Conservation (phyloP, 2,113 vertebrate genomes). For the Pycnonotus jocosus region DNA sequence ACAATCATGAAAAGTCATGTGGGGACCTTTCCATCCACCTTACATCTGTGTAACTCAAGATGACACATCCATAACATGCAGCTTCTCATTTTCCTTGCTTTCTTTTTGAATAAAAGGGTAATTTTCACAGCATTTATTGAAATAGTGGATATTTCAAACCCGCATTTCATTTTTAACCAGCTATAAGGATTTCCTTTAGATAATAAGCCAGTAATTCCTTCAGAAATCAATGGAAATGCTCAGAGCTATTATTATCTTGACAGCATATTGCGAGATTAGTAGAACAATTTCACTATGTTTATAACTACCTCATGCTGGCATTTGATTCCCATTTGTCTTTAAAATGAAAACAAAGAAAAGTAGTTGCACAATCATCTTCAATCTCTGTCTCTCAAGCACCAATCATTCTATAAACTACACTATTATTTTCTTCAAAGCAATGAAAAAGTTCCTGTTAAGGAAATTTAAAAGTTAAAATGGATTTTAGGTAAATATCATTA, state of each 20-base stretch:
- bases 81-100: neutral
- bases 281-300: slow-evolving; percentile 21
- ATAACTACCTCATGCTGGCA: neutral
- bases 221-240: slow-evolving; percentile 39
- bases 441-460: neutral
- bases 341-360: slow-evolving; percentile 44
- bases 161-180: neutral
- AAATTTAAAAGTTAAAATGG: neutral
- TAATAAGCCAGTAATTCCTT: slow-evolving; percentile 36
- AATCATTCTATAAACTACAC: neutral
- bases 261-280: slow-evolving; percentile 32
- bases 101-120: neutral
- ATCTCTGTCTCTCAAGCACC: neutral
- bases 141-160: neutral
- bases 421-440: neutral
- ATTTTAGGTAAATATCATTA: neutral
- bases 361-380: neutral
- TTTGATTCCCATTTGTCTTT: slow-evolving; percentile 42
- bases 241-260: slow-evolving; percentile 32
- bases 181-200: neutral
- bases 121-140: slow-evolving; percentile 24
- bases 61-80: neutral
- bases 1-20: neutral
- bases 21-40: neutral
- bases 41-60: neutral